Evolutionary conservation across 2,888 invertebrate species (phyloP), one percentile per base, ranked within the genome.

Genomic region (Ichneumon xanthorius): DNA sequence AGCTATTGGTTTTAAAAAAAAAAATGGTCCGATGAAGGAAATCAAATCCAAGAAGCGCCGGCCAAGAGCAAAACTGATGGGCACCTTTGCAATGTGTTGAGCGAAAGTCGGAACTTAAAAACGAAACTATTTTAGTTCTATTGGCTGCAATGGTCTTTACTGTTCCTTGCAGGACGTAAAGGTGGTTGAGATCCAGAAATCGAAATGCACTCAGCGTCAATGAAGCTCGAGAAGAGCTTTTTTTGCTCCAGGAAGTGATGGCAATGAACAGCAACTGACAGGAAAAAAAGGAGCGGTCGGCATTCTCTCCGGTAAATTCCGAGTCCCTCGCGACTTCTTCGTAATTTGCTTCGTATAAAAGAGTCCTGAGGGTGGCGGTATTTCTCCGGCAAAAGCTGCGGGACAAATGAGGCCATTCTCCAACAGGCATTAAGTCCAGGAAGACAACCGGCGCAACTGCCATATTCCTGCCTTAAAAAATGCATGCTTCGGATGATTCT

Each of bases 361-460:
- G 53, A 55, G 19, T 19, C 19, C 53, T 55, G 19, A 55, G 53
- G 53, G 53, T 1, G 1, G 19, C 19, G 45, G 14, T 48, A 55
- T 19, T 6, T 55, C 53, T 19, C 19, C 9, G 53, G 53, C 19
- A 55, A 55, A 55, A 55, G 53, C 19, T 55, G 19, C 19, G 16
- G 53, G 53, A 19, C 53, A 55, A 55, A 55, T 55, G 53, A 55
- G 53, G 53, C 19, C 53, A 55, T 55, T 55, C 53, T 55, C n/a
- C 53, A 19, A 19, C 53, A 5, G 7, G n/a, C 19, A 19, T 55
- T 19, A 19, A 55, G 53, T 55, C 53, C 53, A 55, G 53, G 9
- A 7, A 55, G 53, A 55, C 9, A 19, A 55, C 19, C 19, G 53
- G 19, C 6, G 19, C 53, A 55, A 19, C 19, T 55, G 4, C 53